Base-by-base conservation (phyloP, 2,113 vertebrate species). In the Climacteris rufus region DNA sequence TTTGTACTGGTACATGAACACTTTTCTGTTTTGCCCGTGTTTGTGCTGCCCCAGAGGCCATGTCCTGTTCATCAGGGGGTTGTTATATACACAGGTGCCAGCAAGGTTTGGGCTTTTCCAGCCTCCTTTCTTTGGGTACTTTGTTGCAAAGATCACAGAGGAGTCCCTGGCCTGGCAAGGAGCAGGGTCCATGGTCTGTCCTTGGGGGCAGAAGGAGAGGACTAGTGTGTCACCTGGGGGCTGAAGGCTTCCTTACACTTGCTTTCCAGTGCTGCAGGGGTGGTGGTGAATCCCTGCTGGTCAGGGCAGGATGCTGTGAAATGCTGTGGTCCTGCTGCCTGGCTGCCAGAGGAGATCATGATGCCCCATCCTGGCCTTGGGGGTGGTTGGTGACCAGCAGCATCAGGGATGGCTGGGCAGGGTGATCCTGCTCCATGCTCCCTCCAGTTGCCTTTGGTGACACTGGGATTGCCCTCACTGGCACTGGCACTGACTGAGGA, bases 181-280 rank as follows among this genome's bases (percentile, higher is more conserved):
- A 49, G 22, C 1, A 0, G 10, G 30, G 12, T 24, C 44, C 17
- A 0, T 3, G 7, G 14, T 33, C 33, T 16, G 3, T 25, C 54
- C 59, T 13, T 0, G 0, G 23, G 14, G n/a, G 63, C 72, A 20
- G 49, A 25, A 39, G 20, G 25, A 59, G 25, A 57, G 14, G 45
- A 15, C 9, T 10, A n/a, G 37, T 1, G 2, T 24, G 35, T 75
- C 11, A 2, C 27, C 2, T 15, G 24, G 31, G 14, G 39, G 9
- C 35, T 14, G 31, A 25, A 39, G 13, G 33, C 17, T 83, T 44
- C 44, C 65, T 66, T 4, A 0, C 0, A 0, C 31, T 31, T 74
- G 7, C 28, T 79, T 77, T 39, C 45, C 52, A 40, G 61, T 21
- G 6, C 8, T 33, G 35, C 35, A 33, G 66, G 50, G 45, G 24